Evolutionary conservation across 1,140 invertebrate species (phyloP), one percentile per base, ranked within the genome.

Genomic region (Tribolium castaneum): DNA sequence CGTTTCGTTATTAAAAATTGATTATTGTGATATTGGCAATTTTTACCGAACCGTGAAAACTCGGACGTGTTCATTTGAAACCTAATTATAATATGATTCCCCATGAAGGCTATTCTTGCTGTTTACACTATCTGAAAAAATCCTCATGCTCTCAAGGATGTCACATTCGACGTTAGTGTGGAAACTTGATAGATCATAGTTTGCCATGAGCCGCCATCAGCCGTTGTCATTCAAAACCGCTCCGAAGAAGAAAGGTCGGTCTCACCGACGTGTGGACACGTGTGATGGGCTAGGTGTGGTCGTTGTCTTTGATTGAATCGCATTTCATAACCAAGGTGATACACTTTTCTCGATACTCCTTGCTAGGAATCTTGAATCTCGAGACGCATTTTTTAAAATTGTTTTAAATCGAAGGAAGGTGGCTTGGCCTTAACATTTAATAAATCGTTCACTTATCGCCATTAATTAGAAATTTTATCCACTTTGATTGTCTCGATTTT

Each of bases 291-390:
- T 45, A 78, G 77, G 77, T 73, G 77, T 78, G 77, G 77, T 78
- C 77, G 50, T 78, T 70, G 70, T 66, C 70, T 51, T 22, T 45
- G 54, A 34, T 75, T 66, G 54, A 35, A 22, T 22, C 30, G n/a
- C 49, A 12, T 49, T 35, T 45, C 56, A 12, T 71, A 75, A 66
- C 39, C 77, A 78, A 78, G 77, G 77, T 78, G 77, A 78, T 78
- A 78, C 77, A 78, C 77, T 78, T 78, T 75, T 78, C 77, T 78
- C 70, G 70, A 62, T 78, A 78, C 50, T 70, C 76, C 76, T 77
- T 77, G 70, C 66, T 70, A 78, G 76, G 70, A 78, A 78, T 78
- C 76, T 73, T 78, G 76, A 78, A 71, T 77, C 76, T 71, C 70
- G 54, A 52, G 59, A 70, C 66, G 59, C 39, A 59, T 39, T 62